Percentiles rank a stretch among this genome's conserved stretches.
Conservation (phyloP, 2,888 invertebrate species). For the Buathra laborator region DNA sequence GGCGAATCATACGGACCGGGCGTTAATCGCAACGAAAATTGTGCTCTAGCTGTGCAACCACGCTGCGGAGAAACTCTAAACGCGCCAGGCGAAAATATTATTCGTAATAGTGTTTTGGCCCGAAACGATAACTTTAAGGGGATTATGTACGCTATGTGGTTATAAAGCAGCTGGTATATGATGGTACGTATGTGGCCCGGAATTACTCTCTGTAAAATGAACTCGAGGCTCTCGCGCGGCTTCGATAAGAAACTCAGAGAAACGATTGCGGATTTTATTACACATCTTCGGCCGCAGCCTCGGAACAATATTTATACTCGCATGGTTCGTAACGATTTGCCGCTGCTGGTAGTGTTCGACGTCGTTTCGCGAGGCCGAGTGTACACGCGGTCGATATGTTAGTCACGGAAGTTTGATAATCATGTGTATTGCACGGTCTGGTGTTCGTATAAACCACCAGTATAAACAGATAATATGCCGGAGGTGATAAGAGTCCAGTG, state of each 20-base stretch:
- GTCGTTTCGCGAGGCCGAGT: neutral
- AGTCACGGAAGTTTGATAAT: conserved; percentile 8
- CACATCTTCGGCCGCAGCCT: conserved; percentile 12
- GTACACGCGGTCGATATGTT: neutral
- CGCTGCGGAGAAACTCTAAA: conserved; percentile 11
- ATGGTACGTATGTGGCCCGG: neutral
- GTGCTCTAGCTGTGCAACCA: neutral
- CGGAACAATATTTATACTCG: conserved; percentile 26
- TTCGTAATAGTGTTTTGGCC: conserved; percentile 21
- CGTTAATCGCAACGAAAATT: conserved; percentile 31
- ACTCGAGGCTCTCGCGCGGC: neutral
- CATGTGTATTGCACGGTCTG: conserved; percentile 3
- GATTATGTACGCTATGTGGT: neutral
- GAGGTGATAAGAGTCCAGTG: conserved; percentile 4
- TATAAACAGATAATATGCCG: conserved; percentile 17
- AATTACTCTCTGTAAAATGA: neutral
- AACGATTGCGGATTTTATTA: conserved; percentile 28
- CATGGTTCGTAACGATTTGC: conserved; percentile 2
- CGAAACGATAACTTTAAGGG: conserved; percentile 31
- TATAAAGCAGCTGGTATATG: neutral
- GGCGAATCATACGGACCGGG: neutral
- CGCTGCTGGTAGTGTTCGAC: neutral
- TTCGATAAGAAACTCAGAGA: conserved; percentile 10
- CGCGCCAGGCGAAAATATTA: conserved; percentile 10
- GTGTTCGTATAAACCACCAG: conserved; percentile 15